Evolutionary conservation across 92 coral and sea anemone genomes (phyloP), one percentile per base, ranked within the genome.

Genomic region (Palythoa caribaeorum): DNA sequence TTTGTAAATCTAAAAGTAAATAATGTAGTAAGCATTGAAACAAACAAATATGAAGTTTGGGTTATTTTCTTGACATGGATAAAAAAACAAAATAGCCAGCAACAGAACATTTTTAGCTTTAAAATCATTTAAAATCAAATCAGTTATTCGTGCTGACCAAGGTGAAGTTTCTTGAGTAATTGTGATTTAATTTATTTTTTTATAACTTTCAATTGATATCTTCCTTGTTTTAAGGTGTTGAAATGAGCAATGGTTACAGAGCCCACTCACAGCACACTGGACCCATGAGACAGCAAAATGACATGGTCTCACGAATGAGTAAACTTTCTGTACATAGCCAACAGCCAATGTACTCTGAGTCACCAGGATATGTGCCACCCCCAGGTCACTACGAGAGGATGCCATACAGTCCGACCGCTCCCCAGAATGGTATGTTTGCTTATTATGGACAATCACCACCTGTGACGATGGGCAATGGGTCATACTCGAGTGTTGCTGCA

Each of bases 221-320:
- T 44, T 8, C 7, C 14, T 11, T 78, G 5, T 5, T 37, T 78
- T 2, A 2, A 81, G 86, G 86, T 66, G 55, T 84, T 54, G 80
- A 72, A 71, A 52, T 72, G 68, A 38, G 19, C 37, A 84, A 71
- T 84, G 88, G 80, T 35, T 84, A 53, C 35, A 71, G 75, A 86
- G 68, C 74, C 39, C 92, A 55, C 90, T 37, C 70, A 78, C 86
- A 66, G 62, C 86, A 81, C 60, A 36, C 90, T 60, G 77, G 86
- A 65, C 90, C 70, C 91, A 48, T 83, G 93, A 52, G 94, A 80
- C 74, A 91, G 84, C 88, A 93, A 48, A 57, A 92, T 52, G 68
- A 91, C 51, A 54, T 95, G 37, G 71, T 88, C 4, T 93, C 91
- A 79, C 86, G 94, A 51, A 91, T 95, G 89, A 95, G 87, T 69